phyloP scores from a whole-genome alignment of 1,140 invertebrate species.

The Drosophila saltans region DNA sequence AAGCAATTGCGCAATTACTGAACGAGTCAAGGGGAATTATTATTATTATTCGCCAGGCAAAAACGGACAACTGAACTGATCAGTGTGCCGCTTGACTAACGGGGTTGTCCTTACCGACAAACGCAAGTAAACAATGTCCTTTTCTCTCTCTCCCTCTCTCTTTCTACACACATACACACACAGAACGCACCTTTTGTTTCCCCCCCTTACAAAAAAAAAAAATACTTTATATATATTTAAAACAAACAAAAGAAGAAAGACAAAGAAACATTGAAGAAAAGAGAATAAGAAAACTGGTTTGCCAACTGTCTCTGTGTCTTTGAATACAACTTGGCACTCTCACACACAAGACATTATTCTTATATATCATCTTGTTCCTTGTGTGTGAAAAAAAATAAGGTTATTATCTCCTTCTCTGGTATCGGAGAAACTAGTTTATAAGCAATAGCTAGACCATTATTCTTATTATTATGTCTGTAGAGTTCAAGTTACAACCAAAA shows the following conservation, averaged over 20 bases:
- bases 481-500: constrained; percentile 16
- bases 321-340: constrained; percentile 5
- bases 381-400: constrained; percentile 22
- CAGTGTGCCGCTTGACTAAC: constrained; percentile 47
- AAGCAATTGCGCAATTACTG: constrained; percentile 76
- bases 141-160: constrained; percentile 2
- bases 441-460: constrained; percentile 42
- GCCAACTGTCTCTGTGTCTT: constrained; percentile 59
- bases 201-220: constrained; percentile 27
- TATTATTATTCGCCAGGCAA: constrained; percentile 33
- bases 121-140: constrained; percentile 31
- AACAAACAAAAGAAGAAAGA: constrained; percentile 29
- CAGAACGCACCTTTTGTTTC: constrained; percentile 60
- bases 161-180: constrained; percentile 27
- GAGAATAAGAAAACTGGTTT: constrained; percentile 66
- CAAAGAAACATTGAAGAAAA: constrained; percentile 53
- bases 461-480: not conserved
- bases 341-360: not conserved
- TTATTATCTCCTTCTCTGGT: constrained; percentile 10
- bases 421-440: constrained; percentile 36
- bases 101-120: constrained; percentile 58
- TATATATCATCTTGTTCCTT: constrained; percentile 8
- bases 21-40: constrained; percentile 46
- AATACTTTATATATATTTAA: not conserved
- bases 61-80: constrained; percentile 6